Percentiles rank a stretch among this genome's conserved stretches.
phyloP scores from a whole-genome alignment of 2,113 vertebrate genomes.

The Actinemys pallida region DNA sequence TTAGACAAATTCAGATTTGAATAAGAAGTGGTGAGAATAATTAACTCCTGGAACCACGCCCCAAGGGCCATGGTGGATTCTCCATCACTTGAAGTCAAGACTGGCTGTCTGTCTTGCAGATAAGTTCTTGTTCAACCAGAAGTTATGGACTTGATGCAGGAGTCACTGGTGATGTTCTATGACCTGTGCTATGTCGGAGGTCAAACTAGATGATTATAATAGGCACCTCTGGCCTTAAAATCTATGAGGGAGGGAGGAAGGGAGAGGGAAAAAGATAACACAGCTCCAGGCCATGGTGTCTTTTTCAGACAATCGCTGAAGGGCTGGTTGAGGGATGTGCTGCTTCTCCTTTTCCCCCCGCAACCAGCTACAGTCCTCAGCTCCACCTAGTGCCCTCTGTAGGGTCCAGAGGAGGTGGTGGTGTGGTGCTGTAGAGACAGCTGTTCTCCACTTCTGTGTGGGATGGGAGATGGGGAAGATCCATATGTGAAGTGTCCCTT shows the following conservation, averaged over 20 bases:
- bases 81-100: neutral
- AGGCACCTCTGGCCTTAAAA: neutral
- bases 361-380: neutral
- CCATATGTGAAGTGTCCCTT: neutral
- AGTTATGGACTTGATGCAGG: neutral
- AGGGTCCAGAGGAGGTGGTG: neutral
- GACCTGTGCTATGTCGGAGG: neutral
- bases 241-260: neutral
- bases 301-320: neutral
- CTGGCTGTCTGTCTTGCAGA: neutral
- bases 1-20: neutral
- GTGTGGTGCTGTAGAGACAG: neutral
- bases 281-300: neutral
- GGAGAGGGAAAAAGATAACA: accelerated
- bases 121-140: neutral
- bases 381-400: neutral
- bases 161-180: neutral
- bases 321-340: constrained; percentile 22
- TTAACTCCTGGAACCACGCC: neutral
- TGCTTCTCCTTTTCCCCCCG: neutral
- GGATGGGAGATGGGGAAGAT: neutral
- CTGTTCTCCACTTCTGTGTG: neutral
- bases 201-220: neutral
- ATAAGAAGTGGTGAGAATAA: neutral
- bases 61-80: neutral